Conservation (phyloP, 1,140 invertebrate species). For the Elysia chlorotica region DNA sequence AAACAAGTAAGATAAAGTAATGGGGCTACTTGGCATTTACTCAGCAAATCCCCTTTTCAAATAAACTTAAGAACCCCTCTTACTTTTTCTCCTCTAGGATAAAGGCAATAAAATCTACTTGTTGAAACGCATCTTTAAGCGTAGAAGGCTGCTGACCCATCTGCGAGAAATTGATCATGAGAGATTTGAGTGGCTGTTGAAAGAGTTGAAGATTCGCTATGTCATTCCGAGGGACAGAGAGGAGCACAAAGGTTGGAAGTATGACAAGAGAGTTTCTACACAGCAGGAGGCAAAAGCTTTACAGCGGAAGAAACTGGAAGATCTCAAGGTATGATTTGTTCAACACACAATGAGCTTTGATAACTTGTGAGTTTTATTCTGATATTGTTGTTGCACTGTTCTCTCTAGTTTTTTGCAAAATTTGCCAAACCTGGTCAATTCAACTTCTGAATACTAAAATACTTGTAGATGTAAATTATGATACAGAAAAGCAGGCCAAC, state of each 20-base stretch:
- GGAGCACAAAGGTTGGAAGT: slow-evolving; percentile 20
- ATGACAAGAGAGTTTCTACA: background rate
- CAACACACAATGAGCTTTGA: no score
- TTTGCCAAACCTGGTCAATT: no score
- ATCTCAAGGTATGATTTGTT: slow-evolving; percentile 19
- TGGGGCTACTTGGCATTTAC: no score
- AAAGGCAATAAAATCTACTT: slow-evolving; percentile 65
- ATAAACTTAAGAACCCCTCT: background rate
- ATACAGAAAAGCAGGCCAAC: no score
- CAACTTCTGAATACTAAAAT: no score
- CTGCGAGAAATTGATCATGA: slow-evolving; percentile 78
- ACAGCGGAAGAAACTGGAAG: slow-evolving; percentile 11
- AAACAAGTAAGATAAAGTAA: no score
- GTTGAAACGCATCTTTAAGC: slow-evolving; percentile 76
- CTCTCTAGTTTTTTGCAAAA: no score
- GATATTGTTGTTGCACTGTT: background rate
- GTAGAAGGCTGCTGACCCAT: slow-evolving; percentile 74
- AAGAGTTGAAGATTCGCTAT: slow-evolving; percentile 78
- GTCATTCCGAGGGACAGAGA: slow-evolving; percentile 62
- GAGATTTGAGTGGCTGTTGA: slow-evolving; percentile 84
- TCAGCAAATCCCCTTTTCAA: no score
- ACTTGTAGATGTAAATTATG: no score
- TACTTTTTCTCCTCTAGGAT: slow-evolving; percentile 60
- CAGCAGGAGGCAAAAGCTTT: background rate
- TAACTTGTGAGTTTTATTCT: background rate